Conservation (phyloP, 2,888 invertebrate species). For the Loripinus fragilis region DNA sequence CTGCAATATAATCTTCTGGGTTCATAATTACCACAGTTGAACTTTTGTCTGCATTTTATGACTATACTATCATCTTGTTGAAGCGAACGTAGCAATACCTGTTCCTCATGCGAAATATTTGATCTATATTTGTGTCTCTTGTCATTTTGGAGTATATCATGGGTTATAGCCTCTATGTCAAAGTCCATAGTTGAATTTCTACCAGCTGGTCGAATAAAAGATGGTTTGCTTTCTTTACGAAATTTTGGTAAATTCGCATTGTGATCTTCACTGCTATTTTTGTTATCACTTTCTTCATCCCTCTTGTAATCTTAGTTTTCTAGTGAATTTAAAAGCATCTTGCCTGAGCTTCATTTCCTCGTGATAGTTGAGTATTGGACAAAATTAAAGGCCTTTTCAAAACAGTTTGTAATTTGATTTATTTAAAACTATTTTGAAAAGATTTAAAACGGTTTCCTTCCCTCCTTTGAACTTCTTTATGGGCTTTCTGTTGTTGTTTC, state of each 20-base stretch:
- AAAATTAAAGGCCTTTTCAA: slow-evolving; percentile 30
- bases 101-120: slow-evolving; percentile 19
- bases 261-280: not conserved
- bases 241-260: slow-evolving; percentile 5
- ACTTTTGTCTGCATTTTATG: slow-evolving; percentile 31
- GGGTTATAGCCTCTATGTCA: slow-evolving; percentile 32
- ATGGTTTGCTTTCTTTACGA: slow-evolving; percentile 1
- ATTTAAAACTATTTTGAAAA: not conserved
- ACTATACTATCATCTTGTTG: slow-evolving; percentile 10
- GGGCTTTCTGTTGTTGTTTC: slow-evolving; percentile 26
- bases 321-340: slow-evolving; percentile 11
- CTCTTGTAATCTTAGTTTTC: slow-evolving; percentile 17
- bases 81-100: not conserved
- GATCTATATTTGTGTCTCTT: slow-evolving; percentile 3
- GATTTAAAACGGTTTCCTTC: slow-evolving; percentile 27
- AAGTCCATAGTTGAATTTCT: slow-evolving; percentile 25
- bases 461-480: slow-evolving; percentile 17
- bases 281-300: not conserved
- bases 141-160: slow-evolving; percentile 24
- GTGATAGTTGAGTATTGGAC: slow-evolving; percentile 22
- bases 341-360: slow-evolving; percentile 13
- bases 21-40: slow-evolving; percentile 26
- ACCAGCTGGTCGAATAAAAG: slow-evolving; percentile 28
- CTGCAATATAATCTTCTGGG: slow-evolving; percentile 13
- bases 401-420: slow-evolving; percentile 17